Evolutionary conservation across 2,113 vertebrate genomes (phyloP).

Genomic region (Acinonyx jubatus): DNA sequence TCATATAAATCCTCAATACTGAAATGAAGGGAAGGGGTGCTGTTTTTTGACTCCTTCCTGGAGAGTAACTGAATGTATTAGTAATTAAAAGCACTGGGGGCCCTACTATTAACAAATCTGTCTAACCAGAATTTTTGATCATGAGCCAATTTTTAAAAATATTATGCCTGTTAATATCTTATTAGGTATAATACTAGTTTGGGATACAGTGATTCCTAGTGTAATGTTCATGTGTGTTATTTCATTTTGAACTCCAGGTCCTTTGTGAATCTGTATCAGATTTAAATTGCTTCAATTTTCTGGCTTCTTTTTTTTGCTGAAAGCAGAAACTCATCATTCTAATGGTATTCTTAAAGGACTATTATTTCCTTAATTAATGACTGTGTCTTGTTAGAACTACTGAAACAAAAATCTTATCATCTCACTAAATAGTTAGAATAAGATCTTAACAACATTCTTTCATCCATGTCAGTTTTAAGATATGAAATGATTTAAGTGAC

Average conservation of each 20-base stretch:
- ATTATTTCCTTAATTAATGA: slow-evolving; percentile 39
- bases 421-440: neutral
- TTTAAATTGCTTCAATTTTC: neutral
- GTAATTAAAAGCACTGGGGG: neutral
- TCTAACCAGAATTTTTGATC: neutral
- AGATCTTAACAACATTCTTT: neutral
- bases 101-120: neutral
- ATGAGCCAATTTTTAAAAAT: neutral
- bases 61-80: neutral
- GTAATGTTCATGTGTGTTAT: neutral
- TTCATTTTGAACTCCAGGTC: neutral
- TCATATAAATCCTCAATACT: neutral
- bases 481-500: neutral
- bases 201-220: neutral
- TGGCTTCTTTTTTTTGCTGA: neutral
- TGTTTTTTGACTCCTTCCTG: neutral
- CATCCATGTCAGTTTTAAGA: neutral
- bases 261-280: neutral
- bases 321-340: neutral
- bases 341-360: slow-evolving; percentile 3
- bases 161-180: neutral
- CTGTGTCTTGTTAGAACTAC: neutral
- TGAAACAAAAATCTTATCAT: slow-evolving; percentile 45
- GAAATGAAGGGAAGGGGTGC: neutral
- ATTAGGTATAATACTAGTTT: neutral